Conservation (phyloP, 1,140 invertebrate genomes). For the Palaemon carinicauda region DNA sequence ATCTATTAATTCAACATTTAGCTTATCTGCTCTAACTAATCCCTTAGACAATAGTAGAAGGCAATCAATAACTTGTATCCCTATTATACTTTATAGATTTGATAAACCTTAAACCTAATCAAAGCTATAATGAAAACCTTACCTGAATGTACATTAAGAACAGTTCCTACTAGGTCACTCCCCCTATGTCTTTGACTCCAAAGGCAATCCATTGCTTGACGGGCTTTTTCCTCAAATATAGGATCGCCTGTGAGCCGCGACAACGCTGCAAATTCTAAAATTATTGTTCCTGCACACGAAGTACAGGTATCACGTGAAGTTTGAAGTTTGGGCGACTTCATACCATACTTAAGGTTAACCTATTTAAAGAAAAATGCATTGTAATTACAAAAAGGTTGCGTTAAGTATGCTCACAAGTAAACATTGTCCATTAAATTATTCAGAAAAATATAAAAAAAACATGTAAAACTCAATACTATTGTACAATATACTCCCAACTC, state of each 20-base stretch:
- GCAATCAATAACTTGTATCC: too few relatives aligned
- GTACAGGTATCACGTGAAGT: slow-evolving; percentile 86
- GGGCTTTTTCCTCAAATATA: slow-evolving; percentile 87
- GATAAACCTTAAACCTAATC: not conserved
- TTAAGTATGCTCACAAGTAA: too few relatives aligned
- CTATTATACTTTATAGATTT: not conserved
- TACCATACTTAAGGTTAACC: slow-evolving; percentile 89
- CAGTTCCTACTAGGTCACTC: slow-evolving; percentile 92
- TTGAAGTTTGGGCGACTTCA: slow-evolving; percentile 79
- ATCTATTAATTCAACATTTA: too few relatives aligned
- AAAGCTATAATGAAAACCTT: not conserved
- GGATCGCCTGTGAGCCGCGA: slow-evolving; percentile 90
- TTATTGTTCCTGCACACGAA: slow-evolving; percentile 97
- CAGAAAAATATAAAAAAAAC: slow-evolving; percentile 19
- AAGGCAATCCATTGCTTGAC: slow-evolving; percentile 94
- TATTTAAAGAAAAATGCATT: slow-evolving; percentile 67
- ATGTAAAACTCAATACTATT: too few relatives aligned
- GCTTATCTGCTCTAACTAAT: too few relatives aligned
- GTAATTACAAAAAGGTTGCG: not conserved
- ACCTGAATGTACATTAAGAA: slow-evolving; percentile 85
- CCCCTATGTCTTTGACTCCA: slow-evolving; percentile 93
- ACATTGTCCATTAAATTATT: not conserved
- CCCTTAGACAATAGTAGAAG: too few relatives aligned
- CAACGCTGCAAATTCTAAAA: slow-evolving; percentile 95
- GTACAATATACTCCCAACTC: too few relatives aligned